These are phyloP conservation scores for Ephydatia muelleri DNA, from an alignment of 37 sponge, comb jelly and placozoan genomes.

Conservation along the genomic window DNA sequence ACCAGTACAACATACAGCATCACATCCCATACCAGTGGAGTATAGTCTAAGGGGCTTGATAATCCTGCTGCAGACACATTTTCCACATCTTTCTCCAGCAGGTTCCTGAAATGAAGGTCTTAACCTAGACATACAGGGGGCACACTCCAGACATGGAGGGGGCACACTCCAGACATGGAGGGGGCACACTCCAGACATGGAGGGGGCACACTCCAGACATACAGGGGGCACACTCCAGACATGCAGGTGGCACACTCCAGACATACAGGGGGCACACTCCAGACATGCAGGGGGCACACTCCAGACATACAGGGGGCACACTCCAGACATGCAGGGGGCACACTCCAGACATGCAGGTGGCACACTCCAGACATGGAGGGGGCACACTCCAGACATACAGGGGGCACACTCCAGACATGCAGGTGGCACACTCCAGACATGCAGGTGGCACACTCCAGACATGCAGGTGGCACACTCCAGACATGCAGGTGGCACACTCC, in stretches of 20 bases:
- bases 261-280: background rate
- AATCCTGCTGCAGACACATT: background rate
- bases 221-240: constrained; percentile 43
- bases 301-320: background rate
- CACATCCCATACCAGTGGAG: constrained; percentile 43
- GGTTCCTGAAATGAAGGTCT: constrained; percentile 26
- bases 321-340: too few relatives aligned
- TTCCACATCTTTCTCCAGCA: constrained; percentile 78
- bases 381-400: too few relatives aligned
- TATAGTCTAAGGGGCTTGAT: constrained; percentile 16
- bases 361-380: background rate
- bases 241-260: background rate
- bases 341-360: constrained; percentile 28
- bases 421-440: background rate
- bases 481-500: background rate
- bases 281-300: too few relatives aligned
- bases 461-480: constrained; percentile 52
- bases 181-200: background rate
- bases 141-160: background rate
- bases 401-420: constrained; percentile 38
- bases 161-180: background rate
- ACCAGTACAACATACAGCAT: background rate
- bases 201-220: too few relatives aligned
- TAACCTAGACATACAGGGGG: background rate
- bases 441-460: too few relatives aligned